phyloP scores from a whole-genome alignment of 1,140 invertebrate species.

The Nebria ingens region DNA sequence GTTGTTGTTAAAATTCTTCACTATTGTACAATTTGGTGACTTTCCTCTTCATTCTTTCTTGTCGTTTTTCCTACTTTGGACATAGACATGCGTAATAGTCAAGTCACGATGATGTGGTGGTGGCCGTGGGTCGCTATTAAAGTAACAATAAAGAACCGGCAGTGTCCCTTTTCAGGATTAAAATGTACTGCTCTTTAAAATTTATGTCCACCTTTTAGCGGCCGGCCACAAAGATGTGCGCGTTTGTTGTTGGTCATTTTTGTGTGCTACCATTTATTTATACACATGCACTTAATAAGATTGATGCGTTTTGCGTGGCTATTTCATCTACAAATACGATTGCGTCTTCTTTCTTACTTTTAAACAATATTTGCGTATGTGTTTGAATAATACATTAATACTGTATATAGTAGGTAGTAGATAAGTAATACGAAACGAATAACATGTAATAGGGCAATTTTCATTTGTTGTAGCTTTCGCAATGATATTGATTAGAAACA shows the following conservation, averaged over 20 bases:
- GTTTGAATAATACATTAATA: too few relatives aligned
- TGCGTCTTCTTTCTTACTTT: too few relatives aligned
- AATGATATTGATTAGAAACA: too few relatives aligned
- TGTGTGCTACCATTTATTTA: neutral
- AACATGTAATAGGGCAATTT: too few relatives aligned
- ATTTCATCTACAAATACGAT: too few relatives aligned
- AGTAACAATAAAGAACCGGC: conserved; percentile 2
- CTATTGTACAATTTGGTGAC: neutral
- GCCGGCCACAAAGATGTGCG: neutral
- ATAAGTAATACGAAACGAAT: too few relatives aligned
- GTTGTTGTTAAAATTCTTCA: too few relatives aligned
- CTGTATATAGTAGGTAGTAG: too few relatives aligned
- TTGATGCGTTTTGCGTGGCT: too few relatives aligned
- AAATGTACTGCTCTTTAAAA: conserved; percentile 11
- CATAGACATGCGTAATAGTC: neutral
- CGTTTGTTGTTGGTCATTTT: neutral
- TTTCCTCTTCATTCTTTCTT: neutral
- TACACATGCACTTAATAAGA: neutral
- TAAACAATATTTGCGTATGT: too few relatives aligned
- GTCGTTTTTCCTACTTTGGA: neutral
- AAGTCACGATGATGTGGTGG: too few relatives aligned
- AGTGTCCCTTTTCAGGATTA: conserved; percentile 10
- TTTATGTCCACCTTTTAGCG: conserved; percentile 11
- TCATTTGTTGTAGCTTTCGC: too few relatives aligned
- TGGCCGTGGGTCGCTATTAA: neutral